phyloP scores from a whole-genome alignment of 2,888 invertebrate species.

The Macrophya annulata region DNA sequence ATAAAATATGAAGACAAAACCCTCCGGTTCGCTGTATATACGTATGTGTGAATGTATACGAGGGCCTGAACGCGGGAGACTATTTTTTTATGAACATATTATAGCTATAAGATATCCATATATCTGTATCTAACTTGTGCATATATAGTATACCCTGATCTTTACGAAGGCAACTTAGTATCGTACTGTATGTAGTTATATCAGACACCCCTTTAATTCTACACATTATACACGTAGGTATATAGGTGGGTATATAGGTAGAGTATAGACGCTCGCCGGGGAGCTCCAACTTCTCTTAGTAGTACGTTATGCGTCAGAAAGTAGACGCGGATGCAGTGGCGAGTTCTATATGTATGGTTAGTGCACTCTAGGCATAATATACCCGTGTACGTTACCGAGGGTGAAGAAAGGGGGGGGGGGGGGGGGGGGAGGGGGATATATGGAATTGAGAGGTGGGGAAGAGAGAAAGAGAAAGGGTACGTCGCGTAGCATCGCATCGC shows the following conservation, averaged over 20 bases:
- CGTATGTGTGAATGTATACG: too few species aligned
- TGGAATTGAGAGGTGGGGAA: constrained; percentile 31
- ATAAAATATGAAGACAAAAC: background rate
- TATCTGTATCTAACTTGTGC: background rate
- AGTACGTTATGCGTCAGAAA: constrained; percentile 27
- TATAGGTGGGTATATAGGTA: background rate
- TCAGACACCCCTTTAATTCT: constrained; percentile 44
- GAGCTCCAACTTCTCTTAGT: background rate
- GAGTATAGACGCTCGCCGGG: too few species aligned
- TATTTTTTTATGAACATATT: too few species aligned
- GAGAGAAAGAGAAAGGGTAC: constrained; percentile 54
- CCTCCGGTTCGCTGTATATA: background rate
- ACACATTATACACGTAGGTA: background rate
- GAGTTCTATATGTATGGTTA: background rate
- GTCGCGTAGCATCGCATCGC: constrained; percentile 43
- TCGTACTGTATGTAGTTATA: background rate
- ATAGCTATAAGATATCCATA: too few species aligned
- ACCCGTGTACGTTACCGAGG: constrained; percentile 33
- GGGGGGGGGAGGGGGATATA: too few species aligned
- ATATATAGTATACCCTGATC: background rate
- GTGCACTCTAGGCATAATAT: background rate
- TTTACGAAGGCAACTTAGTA: constrained; percentile 6
- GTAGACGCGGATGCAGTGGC: constrained; percentile 39
- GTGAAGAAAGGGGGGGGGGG: too few species aligned
- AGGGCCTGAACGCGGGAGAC: too few species aligned